These are phyloP conservation scores for Heliothis subflexa DNA, from an alignment of 1,140 invertebrate species.

Conservation along the genomic window DNA sequence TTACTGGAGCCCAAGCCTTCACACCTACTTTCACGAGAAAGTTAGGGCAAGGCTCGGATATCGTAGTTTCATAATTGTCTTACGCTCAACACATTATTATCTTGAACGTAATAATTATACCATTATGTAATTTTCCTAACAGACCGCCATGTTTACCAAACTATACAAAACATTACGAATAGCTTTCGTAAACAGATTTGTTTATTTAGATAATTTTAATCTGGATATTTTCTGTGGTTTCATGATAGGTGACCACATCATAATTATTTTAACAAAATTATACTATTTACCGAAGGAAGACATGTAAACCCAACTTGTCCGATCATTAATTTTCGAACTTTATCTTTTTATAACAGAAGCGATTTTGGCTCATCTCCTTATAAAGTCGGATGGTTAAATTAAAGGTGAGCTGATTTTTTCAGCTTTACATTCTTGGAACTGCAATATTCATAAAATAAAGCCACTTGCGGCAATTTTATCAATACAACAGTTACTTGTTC, in stretches of 20 bases:
- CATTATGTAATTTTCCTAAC: background rate
- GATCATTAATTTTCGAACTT: background rate
- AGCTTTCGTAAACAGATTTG: background rate
- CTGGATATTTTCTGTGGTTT: background rate
- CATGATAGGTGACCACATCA: background rate
- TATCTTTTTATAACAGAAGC: background rate
- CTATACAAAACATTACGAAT: background rate
- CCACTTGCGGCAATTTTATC: constrained; percentile 19
- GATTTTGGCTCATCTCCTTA: constrained; percentile 3
- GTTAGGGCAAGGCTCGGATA: constrained; percentile 53
- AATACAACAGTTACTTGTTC: constrained; percentile 34
- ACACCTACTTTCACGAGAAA: constrained; percentile 60
- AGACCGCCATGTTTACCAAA: background rate
- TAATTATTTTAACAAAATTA: background rate
- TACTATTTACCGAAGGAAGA: background rate
- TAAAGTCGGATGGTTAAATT: background rate
- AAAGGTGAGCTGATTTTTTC: background rate
- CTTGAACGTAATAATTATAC: constrained; percentile 6
- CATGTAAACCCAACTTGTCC: background rate
- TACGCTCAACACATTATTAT: background rate
- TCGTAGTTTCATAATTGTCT: background rate
- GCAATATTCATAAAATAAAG: constrained; percentile 35
- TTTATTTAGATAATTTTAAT: constrained; percentile 1
- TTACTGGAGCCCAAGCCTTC: constrained; percentile 43
- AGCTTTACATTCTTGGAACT: constrained; percentile 10